Evolutionary conservation across 1,140 invertebrate species (phyloP), one percentile per base, ranked within the genome.

Genomic region (Camponotus floridanus): DNA sequence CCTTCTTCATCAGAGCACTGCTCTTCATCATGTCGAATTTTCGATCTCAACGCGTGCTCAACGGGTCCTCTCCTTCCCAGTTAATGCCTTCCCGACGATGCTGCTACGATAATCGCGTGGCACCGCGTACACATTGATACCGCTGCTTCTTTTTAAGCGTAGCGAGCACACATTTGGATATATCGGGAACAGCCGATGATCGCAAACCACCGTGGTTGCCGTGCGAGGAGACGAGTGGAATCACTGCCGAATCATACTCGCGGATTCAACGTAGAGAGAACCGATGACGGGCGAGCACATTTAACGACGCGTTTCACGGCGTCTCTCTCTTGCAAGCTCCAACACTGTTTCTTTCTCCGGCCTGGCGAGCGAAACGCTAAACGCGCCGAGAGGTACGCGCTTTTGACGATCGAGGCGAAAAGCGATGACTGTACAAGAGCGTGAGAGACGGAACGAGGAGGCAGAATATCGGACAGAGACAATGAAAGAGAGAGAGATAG

Each of bases 1-100:
- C 97, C 96, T 98, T 98, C 95, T 98, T 98, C 91, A 97, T 96
- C 91, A 97, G 95, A 91, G 97, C 96, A 95, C 96, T 97, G 94
- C 96, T 96, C 96, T 97, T 98, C 96, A 97, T 97, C 95, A 96
- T 96, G 91, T 90, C 92, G 92, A 91, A 86, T 84, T 87, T 86
- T 90, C 71, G 80, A 62, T 85, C 11, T 62, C 65, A 15, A n/a
- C 31, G 62, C 51, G 51, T 55, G 15, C 13, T 51, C 31, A 65
- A 55, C 26, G 73, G 73, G 33, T 65, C 18, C 61, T 59, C 57
- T 59, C 21, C 31, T 36, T 55, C 65, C 59, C 62, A 87, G 36
- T 87, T 51, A 87, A 80, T 71, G 68, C 80, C 74, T 33, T 87
- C 57, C 68, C 55, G 73, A 48, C 59, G 76, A 62, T 59, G 36